Conservation (phyloP, 1,140 invertebrate species). For the Lepidurus apus region DNA sequence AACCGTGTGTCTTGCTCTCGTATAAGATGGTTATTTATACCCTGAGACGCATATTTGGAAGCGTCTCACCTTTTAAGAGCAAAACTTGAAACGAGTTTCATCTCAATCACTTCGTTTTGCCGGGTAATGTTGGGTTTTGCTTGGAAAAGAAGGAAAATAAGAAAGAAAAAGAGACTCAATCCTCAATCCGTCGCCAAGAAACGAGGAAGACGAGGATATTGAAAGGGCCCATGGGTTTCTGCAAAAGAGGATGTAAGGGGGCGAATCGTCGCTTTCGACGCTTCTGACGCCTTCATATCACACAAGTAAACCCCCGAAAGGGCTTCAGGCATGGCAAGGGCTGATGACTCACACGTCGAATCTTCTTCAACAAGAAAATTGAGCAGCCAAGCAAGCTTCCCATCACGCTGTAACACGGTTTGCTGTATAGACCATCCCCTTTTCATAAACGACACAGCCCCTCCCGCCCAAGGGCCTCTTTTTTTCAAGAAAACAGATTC, state of each 20-base stretch:
- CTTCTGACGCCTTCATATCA: slow-evolving; percentile 12
- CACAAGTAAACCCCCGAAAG: not conserved
- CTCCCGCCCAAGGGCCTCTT: not conserved
- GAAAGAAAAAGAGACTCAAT: not conserved
- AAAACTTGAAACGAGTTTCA: not conserved
- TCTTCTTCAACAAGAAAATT: slow-evolving; percentile 16
- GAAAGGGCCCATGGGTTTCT: slow-evolving; percentile 13
- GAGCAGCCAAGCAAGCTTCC: slow-evolving; percentile 17
- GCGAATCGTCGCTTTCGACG: not conserved
- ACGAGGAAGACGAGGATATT: slow-evolving; percentile 14
- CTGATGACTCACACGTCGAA: slow-evolving; percentile 14
- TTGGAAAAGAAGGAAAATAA: not conserved
- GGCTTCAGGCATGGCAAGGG: not conserved
- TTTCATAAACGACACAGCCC: not conserved
- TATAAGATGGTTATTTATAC: not conserved
- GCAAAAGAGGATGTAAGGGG: not conserved
- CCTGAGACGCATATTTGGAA: not conserved
- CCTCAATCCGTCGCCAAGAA: slow-evolving; percentile 14
- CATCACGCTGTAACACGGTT: slow-evolving; percentile 17
- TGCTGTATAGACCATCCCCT: not conserved
- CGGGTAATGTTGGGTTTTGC: not conserved
- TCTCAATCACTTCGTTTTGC: not conserved
- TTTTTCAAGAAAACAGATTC: not conserved
- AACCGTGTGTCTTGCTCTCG: not conserved
- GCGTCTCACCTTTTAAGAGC: not conserved